Conservation (phyloP, 2,113 vertebrate species). For the Coracopsis vasa region DNA sequence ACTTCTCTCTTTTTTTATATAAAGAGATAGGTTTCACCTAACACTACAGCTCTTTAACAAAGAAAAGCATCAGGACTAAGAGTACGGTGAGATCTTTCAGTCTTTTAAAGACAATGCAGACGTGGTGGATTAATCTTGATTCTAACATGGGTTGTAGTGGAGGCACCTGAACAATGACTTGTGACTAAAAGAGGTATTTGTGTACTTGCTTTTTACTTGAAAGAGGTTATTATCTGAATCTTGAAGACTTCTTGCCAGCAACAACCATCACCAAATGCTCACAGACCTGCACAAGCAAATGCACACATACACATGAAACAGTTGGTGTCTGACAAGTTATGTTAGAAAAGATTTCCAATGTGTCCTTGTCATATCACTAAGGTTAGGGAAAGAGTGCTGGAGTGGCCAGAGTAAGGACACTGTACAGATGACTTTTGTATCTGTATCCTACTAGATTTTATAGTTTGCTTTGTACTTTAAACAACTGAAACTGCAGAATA, state of each 20-base stretch:
- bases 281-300: neutral
- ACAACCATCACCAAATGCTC: neutral
- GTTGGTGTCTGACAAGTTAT: neutral
- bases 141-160: neutral
- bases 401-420: neutral
- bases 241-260: neutral
- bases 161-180: neutral
- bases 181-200: neutral
- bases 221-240: neutral
- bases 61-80: neutral
- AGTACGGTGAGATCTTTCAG: neutral
- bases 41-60: neutral
- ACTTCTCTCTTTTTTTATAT: neutral
- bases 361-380: neutral
- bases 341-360: neutral
- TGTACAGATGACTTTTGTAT: neutral
- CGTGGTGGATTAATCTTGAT: neutral
- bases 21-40: neutral
- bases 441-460: neutral
- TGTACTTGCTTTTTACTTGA: neutral
- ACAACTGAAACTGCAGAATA: neutral
- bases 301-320: neutral
- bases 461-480: neutral
- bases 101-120: neutral
- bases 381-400: neutral